A percentile compares a stretch with the other conserved stretches of the same genome.
These are phyloP conservation scores for Oncorhynchus kisutch DNA, from an alignment of 2,113 vertebrate species.

Conservation along the genomic window DNA sequence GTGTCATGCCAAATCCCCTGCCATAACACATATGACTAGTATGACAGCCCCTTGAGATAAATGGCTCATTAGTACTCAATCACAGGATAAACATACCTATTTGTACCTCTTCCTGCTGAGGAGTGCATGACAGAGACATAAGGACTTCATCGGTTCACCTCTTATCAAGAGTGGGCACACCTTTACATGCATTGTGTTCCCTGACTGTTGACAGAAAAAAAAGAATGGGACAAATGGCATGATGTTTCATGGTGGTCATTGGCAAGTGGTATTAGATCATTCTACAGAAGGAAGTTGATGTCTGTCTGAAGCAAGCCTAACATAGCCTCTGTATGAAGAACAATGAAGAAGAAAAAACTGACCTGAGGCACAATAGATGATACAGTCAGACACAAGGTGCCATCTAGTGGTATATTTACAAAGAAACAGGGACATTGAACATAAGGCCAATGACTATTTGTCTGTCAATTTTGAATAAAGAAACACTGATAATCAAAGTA, in stretches of 20 bases:
- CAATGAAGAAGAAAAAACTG: too few species aligned
- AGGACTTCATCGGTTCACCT: constrained; percentile 1
- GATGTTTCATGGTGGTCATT: too few species aligned
- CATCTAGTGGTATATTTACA: constrained; percentile 24
- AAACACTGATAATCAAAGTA: not conserved
- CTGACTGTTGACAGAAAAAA: not conserved
- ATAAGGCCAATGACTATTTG: not conserved
- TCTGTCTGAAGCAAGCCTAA: too few species aligned
- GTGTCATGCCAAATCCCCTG: not conserved
- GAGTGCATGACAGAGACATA: constrained; percentile 1
- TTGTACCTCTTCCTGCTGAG: not conserved
- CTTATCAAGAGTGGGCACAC: not conserved
- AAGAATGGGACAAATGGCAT: too few species aligned
- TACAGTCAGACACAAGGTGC: not conserved
- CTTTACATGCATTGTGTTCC: not conserved
- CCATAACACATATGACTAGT: not conserved
- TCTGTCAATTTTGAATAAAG: not conserved
- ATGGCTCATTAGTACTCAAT: not conserved
- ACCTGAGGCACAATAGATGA: too few species aligned
- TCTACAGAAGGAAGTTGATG: not conserved
- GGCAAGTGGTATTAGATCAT: not conserved
- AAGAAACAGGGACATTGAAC: not conserved
- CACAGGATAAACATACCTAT: constrained; percentile 7
- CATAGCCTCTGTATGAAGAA: too few species aligned
- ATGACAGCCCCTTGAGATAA: constrained; percentile 16